Evolutionary conservation across 2,888 invertebrate genomes (phyloP).

Genomic region (Rosalia funebris): DNA sequence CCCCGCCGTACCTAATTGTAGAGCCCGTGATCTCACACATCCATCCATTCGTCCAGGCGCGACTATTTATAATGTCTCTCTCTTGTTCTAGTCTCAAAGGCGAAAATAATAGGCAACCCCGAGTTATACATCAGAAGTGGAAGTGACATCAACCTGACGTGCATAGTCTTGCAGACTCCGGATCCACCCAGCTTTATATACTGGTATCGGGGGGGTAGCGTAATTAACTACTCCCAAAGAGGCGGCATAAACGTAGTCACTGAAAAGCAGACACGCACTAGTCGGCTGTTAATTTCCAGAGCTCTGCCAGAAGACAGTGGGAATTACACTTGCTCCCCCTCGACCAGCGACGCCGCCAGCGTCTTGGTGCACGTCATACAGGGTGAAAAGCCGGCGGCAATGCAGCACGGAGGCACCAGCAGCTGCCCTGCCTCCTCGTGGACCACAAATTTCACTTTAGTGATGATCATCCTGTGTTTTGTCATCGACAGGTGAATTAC

Average conservation of each 20-base stretch:
- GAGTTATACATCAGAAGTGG: slow-evolving; percentile 90
- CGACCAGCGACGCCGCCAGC: slow-evolving; percentile 67
- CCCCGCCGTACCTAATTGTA: no score
- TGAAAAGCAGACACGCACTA: slow-evolving; percentile 85
- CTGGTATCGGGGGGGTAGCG: slow-evolving; percentile 84
- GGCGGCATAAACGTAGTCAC: slow-evolving; percentile 89
- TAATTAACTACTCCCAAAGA: slow-evolving; percentile 86
- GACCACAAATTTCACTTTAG: slow-evolving; percentile 53
- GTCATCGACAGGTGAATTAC: slow-evolving; percentile 56
- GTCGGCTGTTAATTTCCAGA: slow-evolving; percentile 83
- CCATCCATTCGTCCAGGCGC: no score
- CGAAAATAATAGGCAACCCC: slow-evolving; percentile 86
- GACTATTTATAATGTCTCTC: no score
- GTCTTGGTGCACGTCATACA: slow-evolving; percentile 70
- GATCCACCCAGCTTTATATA: slow-evolving; percentile 83
- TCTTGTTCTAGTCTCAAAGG: slow-evolving; percentile 80
- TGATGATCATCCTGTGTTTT: slow-evolving; percentile 53
- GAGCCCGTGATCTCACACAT: no score
- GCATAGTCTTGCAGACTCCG: slow-evolving; percentile 84
- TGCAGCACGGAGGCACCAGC: slow-evolving; percentile 62
- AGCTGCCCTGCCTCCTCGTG: slow-evolving; percentile 47
- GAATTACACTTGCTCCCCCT: slow-evolving; percentile 89
- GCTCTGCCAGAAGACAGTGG: slow-evolving; percentile 85
- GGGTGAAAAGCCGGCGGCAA: slow-evolving; percentile 64
- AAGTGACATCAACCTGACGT: slow-evolving; percentile 91